Conservation (phyloP, 1,140 invertebrate species). For the Adoxophyes honmai region DNA sequence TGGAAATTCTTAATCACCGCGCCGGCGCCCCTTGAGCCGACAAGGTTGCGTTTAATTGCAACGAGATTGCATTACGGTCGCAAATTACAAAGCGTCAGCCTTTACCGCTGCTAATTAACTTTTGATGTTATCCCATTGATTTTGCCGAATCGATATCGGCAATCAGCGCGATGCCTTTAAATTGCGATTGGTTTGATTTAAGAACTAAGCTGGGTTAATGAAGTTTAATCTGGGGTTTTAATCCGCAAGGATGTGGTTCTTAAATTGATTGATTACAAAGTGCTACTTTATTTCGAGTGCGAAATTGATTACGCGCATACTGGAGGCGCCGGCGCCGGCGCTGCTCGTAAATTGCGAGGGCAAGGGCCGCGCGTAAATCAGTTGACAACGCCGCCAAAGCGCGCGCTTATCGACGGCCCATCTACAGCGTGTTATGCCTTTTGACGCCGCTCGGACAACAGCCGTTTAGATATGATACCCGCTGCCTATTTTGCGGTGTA, state of each 20-base stretch:
- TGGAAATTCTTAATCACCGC: slow-evolving; percentile 58
- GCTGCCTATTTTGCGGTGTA: slow-evolving; percentile 8
- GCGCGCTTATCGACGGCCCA: slow-evolving; percentile 55
- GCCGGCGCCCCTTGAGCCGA: slow-evolving; percentile 51
- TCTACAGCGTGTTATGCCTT: slow-evolving; percentile 69
- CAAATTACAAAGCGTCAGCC: slow-evolving; percentile 56
- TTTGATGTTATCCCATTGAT: slow-evolving; percentile 27
- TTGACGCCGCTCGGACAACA: slow-evolving; percentile 63
- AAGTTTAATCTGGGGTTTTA: slow-evolving; percentile 24
- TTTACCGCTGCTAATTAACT: slow-evolving; percentile 49
- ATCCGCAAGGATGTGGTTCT: slow-evolving; percentile 25
- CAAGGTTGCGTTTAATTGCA: slow-evolving; percentile 42
- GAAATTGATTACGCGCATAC: slow-evolving; percentile 25
- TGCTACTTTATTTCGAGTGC: slow-evolving; percentile 19
- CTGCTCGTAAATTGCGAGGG: slow-evolving; percentile 58
- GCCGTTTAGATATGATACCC: slow-evolving; percentile 52
- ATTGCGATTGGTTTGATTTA: slow-evolving; percentile 12
- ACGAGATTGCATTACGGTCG: slow-evolving; percentile 44
- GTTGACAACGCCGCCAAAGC: slow-evolving; percentile 46
- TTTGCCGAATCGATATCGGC: slow-evolving; percentile 7
- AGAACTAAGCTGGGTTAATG: not conserved
- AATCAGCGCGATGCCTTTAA: slow-evolving; percentile 9
- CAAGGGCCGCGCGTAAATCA: slow-evolving; percentile 57
- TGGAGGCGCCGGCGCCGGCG: slow-evolving; percentile 43
- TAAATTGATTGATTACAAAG: slow-evolving; percentile 13